phyloP scores from a whole-genome alignment of 2,888 invertebrate species.

The Drosophila paucipuncta region DNA sequence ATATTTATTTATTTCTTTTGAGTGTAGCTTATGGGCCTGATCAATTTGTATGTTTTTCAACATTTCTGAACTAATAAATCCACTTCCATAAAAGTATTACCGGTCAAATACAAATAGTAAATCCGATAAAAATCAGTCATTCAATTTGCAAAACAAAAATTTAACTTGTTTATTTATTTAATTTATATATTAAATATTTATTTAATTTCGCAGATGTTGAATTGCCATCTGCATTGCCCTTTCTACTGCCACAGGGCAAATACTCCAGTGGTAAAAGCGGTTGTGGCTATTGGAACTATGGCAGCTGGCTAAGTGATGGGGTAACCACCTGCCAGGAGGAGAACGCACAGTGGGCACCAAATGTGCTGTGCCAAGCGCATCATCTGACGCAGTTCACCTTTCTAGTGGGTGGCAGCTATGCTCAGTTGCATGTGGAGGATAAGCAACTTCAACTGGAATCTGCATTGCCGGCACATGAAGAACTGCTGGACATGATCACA shows the following conservation, averaged over 20 bases:
- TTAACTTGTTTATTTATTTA: neutral
- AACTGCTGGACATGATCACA: constrained; percentile 87
- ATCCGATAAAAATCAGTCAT: neutral
- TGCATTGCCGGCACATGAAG: constrained; percentile 81
- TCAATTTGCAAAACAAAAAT: neutral
- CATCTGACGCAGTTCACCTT: constrained; percentile 89
- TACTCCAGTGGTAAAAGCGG: constrained; percentile 58
- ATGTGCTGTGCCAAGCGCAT: constrained; percentile 86
- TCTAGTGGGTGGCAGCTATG: constrained; percentile 83
- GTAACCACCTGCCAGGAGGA: constrained; percentile 76
- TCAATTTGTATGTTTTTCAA: neutral
- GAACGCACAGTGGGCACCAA: constrained; percentile 11
- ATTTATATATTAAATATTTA: neutral
- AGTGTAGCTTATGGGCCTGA: neutral
- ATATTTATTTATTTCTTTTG: neutral
- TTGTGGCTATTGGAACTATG: constrained; percentile 88
- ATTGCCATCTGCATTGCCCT: constrained; percentile 86
- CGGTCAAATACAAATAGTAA: neutral
- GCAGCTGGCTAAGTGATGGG: constrained; percentile 87
- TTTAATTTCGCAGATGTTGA: constrained; percentile 74
- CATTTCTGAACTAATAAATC: too few relatives aligned
- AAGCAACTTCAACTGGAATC: constrained; percentile 39
- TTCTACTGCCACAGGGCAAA: constrained; percentile 83
- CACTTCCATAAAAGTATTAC: too few relatives aligned
- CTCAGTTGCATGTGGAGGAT: constrained; percentile 44